A percentile compares a stretch with the other conserved stretches of the same genome.
Evolutionary conservation across 1,140 invertebrate species (phyloP).

Genomic region (Lucilia cuprina): DNA sequence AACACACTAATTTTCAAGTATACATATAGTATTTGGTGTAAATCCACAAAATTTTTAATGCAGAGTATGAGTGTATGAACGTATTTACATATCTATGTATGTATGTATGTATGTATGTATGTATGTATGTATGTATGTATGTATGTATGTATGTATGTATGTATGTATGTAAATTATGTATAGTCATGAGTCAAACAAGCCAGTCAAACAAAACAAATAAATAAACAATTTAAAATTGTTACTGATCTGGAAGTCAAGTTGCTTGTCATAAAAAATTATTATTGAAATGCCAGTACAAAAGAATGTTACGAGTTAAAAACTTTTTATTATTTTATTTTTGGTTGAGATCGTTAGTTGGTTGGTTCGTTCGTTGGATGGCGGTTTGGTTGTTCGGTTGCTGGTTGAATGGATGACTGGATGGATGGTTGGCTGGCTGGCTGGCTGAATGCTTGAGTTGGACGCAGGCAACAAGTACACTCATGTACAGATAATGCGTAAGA

Average conservation of each 20-base stretch:
- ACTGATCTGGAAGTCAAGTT: conserved; percentile 62
- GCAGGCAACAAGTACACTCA: neutral
- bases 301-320: conserved; percentile 1
- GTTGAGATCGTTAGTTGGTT: conserved; percentile 49
- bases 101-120: too few relatives aligned
- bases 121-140: too few relatives aligned
- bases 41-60: too few relatives aligned
- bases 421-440: conserved; percentile 39
- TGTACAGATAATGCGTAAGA: conserved; percentile 26
- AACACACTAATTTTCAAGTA: too few relatives aligned
- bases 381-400: conserved; percentile 24
- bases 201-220: conserved; percentile 36
- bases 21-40: too few relatives aligned
- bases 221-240: conserved; percentile 40
- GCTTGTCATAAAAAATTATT: conserved; percentile 62
- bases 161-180: conserved; percentile 4
- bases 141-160: neutral
- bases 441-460: conserved; percentile 46
- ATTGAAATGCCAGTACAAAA: conserved; percentile 58
- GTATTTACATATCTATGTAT: too few relatives aligned
- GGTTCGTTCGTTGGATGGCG: conserved; percentile 49
- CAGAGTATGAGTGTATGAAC: too few relatives aligned
- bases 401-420: neutral
- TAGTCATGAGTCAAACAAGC: conserved; percentile 30
- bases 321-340: neutral